These are phyloP conservation scores for Pollenia angustigena DNA, from an alignment of 2,888 invertebrate genomes.

Conservation along the genomic window DNA sequence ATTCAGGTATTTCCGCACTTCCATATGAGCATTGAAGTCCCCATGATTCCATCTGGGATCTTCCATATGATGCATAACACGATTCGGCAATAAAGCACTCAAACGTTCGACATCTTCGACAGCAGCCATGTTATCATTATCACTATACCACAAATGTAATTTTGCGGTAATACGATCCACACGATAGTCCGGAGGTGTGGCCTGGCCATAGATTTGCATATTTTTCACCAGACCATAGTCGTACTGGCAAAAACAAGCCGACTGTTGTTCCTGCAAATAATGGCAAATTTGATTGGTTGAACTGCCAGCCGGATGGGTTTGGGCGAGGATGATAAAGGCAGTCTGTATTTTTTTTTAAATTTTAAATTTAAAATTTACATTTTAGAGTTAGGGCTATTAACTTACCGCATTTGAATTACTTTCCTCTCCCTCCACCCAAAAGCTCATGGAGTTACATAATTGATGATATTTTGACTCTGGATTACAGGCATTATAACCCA, in stretches of 20 bases:
- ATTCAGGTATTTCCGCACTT: slow-evolving; percentile 76
- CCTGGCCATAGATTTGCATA: slow-evolving; percentile 74
- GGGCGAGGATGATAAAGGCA: slow-evolving; percentile 70
- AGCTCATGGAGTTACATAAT: slow-evolving; percentile 86
- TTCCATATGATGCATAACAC: slow-evolving; percentile 74
- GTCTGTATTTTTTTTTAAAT: slow-evolving; percentile 76
- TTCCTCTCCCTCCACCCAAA: slow-evolving; percentile 84
- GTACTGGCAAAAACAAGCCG: slow-evolving; percentile 77
- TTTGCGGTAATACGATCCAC: slow-evolving; percentile 75
- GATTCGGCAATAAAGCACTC: slow-evolving; percentile 75
- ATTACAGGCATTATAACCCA: slow-evolving; percentile 84
- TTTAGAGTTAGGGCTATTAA: not conserved
- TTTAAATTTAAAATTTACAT: not conserved
- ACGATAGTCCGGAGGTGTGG: slow-evolving; percentile 77
- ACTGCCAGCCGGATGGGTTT: slow-evolving; percentile 79
- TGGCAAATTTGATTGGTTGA: slow-evolving; percentile 80
- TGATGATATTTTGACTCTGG: slow-evolving; percentile 74
- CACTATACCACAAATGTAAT: slow-evolving; percentile 79
- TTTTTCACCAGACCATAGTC: slow-evolving; percentile 78
- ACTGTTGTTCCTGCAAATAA: slow-evolving; percentile 78
- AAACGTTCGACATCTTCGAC: slow-evolving; percentile 77
- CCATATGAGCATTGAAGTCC: slow-evolving; percentile 75
- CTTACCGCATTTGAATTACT: slow-evolving; percentile 41
- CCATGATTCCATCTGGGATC: slow-evolving; percentile 78
- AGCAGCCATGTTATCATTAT: slow-evolving; percentile 78